phyloP scores from a whole-genome alignment of 2,888 invertebrate species.

The Muscina levida region DNA sequence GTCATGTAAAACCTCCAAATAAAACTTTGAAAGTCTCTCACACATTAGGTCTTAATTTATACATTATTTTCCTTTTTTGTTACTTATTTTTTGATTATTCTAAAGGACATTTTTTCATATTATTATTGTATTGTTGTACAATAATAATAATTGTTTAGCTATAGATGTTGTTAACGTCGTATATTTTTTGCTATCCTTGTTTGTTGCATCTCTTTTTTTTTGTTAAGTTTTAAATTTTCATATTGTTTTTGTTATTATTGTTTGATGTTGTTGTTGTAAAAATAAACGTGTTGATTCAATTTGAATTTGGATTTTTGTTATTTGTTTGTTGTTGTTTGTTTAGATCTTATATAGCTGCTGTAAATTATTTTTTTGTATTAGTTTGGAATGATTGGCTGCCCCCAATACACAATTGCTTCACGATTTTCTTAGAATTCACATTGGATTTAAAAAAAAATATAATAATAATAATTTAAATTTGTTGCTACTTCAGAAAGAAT shows the following conservation, averaged over 20 bases:
- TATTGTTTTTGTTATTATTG: conserved; percentile 46
- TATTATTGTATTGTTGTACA: too few species aligned
- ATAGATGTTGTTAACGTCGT: too few species aligned
- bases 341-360: conserved; percentile 64
- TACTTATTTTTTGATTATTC: conserved; percentile 38
- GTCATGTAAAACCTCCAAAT: conserved; percentile 60
- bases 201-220: too few species aligned
- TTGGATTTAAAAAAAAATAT: conserved; percentile 48
- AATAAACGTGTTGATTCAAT: conserved; percentile 63
- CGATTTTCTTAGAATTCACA: conserved; percentile 75
- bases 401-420: conserved; percentile 81
- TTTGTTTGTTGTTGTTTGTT: too few species aligned
- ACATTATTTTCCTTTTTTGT: background rate
- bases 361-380: conserved; percentile 57
- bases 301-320: conserved; percentile 59
- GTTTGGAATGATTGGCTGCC: conserved; percentile 77
- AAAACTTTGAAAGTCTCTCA: conserved; percentile 66
- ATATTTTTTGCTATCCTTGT: conserved; percentile 52
- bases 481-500: conserved; percentile 61
- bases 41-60: too few species aligned
- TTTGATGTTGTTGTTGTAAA: background rate
- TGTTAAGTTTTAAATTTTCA: too few species aligned
- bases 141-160: too few species aligned
- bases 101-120: too few species aligned
- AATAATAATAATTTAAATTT: conserved; percentile 36